These are phyloP conservation scores for Neelides folsomi DNA, from an alignment of 2,888 invertebrate genomes.

Conservation along the genomic window DNA sequence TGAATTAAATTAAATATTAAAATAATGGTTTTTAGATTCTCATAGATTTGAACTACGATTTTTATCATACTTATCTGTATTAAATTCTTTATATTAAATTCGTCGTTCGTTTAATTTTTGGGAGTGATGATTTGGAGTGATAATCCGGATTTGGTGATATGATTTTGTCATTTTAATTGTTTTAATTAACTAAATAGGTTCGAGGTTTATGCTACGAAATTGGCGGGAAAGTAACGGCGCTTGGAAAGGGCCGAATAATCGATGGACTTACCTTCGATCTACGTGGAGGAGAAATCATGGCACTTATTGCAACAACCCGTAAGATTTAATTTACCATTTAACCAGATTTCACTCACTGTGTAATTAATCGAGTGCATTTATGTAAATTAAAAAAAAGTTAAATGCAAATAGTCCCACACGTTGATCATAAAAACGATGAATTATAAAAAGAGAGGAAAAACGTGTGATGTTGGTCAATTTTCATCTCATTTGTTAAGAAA, in stretches of 20 bases:
- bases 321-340: slow-evolving; percentile 12
- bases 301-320: slow-evolving; percentile 66
- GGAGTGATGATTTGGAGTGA: neutral
- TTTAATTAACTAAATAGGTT: slow-evolving; percentile 41
- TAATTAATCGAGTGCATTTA: too few relatives aligned
- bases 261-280: slow-evolving; percentile 74
- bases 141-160: neutral
- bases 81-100: neutral
- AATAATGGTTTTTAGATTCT: too few relatives aligned
- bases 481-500: too few relatives aligned
- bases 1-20: too few relatives aligned
- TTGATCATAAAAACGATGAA: too few relatives aligned
- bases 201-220: slow-evolving; percentile 52
- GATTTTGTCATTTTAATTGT: slow-evolving; percentile 6
- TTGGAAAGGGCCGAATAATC: slow-evolving; percentile 44
- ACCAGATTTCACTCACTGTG: too few relatives aligned
- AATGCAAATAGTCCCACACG: too few relatives aligned
- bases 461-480: too few relatives aligned
- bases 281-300: slow-evolving; percentile 78
- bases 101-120: neutral
- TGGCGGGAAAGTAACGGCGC: slow-evolving; percentile 40
- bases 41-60: too few relatives aligned
- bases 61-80: too few relatives aligned
- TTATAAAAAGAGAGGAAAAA: too few relatives aligned
- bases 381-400: too few relatives aligned